Evolutionary conservation across 2,888 invertebrate genomes (phyloP).

Genomic region (Nudaria mundana): DNA sequence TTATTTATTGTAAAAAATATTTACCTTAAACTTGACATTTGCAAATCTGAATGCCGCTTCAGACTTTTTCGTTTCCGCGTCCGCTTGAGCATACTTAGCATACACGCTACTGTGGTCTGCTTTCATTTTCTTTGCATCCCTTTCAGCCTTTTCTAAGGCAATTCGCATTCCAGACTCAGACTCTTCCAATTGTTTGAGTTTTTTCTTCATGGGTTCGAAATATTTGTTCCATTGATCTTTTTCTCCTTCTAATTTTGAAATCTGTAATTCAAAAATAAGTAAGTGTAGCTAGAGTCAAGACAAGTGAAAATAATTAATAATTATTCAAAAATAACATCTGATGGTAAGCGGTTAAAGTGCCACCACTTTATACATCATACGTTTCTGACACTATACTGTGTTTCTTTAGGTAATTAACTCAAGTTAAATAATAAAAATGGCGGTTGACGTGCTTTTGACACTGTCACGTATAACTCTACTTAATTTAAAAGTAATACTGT

Average conservation of each 20-base stretch:
- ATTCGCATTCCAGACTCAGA: constrained; percentile 78
- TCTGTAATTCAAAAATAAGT: constrained; percentile 32
- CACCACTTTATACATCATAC: no score
- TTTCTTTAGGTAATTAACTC: no score
- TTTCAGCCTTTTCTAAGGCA: constrained; percentile 77
- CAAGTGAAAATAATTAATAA: no score
- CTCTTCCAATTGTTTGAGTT: constrained; percentile 81
- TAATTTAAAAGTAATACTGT: no score
- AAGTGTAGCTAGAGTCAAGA: no score
- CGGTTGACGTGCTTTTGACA: no score
- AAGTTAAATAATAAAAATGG: no score
- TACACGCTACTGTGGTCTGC: constrained; percentile 69
- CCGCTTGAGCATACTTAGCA: constrained; percentile 67
- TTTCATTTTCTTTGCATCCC: constrained; percentile 75
- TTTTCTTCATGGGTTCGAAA: constrained; percentile 72
- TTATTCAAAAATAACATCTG: no score
- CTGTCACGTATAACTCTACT: no score
- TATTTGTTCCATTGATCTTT: constrained; percentile 76
- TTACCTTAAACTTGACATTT: constrained; percentile 67
- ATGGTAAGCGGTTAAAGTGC: no score
- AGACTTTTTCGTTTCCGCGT: constrained; percentile 74
- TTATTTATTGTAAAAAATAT: no score
- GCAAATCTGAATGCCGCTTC: constrained; percentile 66
- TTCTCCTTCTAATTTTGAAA: constrained; percentile 61
- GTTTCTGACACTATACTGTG: no score